Base-by-base conservation (phyloP, 2,888 invertebrate species). In the Colletes collaris region DNA sequence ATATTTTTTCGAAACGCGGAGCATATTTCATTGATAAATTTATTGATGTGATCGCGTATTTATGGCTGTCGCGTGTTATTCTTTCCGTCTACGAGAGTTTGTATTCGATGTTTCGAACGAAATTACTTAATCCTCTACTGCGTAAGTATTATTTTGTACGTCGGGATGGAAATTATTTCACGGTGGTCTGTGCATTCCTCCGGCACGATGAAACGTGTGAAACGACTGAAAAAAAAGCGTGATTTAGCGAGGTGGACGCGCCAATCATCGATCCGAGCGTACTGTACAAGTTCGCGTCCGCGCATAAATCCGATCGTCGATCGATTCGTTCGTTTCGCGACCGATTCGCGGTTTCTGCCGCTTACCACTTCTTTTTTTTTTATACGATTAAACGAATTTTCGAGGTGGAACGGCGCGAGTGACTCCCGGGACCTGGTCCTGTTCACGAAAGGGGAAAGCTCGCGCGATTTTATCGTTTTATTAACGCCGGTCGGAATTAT, bases 241-340 rank as follows among this genome's bases (percentile, higher is more conserved):
- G 71, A 56, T 49, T 71, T n/a, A 65, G 63, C 84, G 81, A 83
- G 75, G 69, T 58, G 76, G 52, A 50, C 13, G 46, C 46, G 52
- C 40, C 52, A 60, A 65, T 16, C 78, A 81, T 80, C 82, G 78
- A 85, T 85, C 44, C 71, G 66, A 68, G 75, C 78, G 76, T 82
- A 85, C 76, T 80, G 85, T 85, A 82, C 76, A 82, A 16, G 56
- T 69, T 71, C 66, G 71, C 64, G 59, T 64, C 40, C 63, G 62
- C 10, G 62, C 44, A 10, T 19, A 53, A 49, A 53, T 62, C 62
- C 16, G 27, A 46, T 46, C n/a, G 37, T 55, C 35, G 11, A n/a
- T 19, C 40, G 66, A 56, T 37, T 35, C 62, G 10, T 49, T 16
- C 67, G 66, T 76, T 59, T 59, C 13, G n/a, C n/a, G 11, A 0